These are phyloP conservation scores for Leptobrachium ailaonicum DNA, from an alignment of 2,113 vertebrate genomes.

Conservation along the genomic window DNA sequence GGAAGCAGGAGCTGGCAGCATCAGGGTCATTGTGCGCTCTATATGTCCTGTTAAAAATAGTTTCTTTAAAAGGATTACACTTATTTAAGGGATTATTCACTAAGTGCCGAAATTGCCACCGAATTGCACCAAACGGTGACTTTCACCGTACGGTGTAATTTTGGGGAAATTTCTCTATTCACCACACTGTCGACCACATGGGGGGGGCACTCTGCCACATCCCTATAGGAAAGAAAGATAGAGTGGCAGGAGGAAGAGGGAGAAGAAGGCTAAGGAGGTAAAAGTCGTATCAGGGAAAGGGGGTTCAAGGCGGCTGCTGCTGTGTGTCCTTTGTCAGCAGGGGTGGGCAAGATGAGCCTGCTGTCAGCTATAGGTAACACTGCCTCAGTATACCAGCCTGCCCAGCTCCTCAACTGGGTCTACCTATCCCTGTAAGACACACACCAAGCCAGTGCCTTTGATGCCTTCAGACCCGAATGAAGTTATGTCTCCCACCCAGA, in stretches of 20 bases:
- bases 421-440: constrained; percentile 90
- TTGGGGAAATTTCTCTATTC: too few relatives aligned
- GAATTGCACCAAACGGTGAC: too few relatives aligned
- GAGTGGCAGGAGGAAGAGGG: constrained; percentile 4
- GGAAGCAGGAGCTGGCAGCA: too few relatives aligned
- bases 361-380: constrained; percentile 90
- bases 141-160: too few relatives aligned
- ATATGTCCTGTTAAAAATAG: too few relatives aligned
- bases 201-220: constrained; percentile 8
- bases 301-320: neutral
- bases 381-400: constrained; percentile 89
- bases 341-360: constrained; percentile 82
- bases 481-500: constrained; percentile 85
- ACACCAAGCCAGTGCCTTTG: constrained; percentile 88
- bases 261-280: too few relatives aligned
- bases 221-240: constrained; percentile 27
- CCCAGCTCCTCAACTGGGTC: constrained; percentile 93
- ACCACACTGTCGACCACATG: too few relatives aligned
- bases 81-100: too few relatives aligned
- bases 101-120: too few relatives aligned
- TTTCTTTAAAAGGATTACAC: too few relatives aligned
- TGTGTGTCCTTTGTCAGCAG: neutral
- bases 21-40: too few relatives aligned
- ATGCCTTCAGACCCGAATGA: constrained; percentile 83
- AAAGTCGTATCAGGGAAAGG: too few relatives aligned